These are phyloP conservation scores for Trichonephila inaurata DNA, from an alignment of 1,140 invertebrate species.

Conservation along the genomic window DNA sequence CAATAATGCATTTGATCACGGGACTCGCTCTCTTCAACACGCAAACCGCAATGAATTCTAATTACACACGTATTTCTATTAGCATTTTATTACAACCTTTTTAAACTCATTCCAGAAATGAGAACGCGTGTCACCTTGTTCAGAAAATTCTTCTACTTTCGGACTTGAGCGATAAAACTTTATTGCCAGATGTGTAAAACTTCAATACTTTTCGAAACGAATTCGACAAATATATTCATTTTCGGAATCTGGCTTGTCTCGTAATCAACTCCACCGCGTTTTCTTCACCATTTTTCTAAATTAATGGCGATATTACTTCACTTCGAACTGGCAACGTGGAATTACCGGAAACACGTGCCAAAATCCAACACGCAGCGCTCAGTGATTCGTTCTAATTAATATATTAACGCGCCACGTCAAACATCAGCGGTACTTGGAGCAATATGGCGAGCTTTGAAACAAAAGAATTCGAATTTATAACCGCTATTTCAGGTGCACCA, in stretches of 20 bases:
- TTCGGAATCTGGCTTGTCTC: background rate
- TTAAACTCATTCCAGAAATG: background rate
- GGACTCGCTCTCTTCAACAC: background rate
- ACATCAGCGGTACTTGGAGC: background rate
- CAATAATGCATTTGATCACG: background rate
- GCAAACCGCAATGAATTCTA: background rate
- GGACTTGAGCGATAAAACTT: background rate
- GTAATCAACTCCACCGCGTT: background rate
- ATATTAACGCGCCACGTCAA: slow-evolving; percentile 2
- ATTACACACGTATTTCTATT: background rate
- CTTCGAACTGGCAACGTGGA: background rate
- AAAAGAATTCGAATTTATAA: slow-evolving; percentile 42
- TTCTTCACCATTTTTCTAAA: slow-evolving; percentile 9
- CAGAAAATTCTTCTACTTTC: background rate
- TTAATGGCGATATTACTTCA: background rate
- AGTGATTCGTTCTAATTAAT: slow-evolving; percentile 13
- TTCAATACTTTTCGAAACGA: background rate
- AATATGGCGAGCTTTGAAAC: slow-evolving; percentile 5
- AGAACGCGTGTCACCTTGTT: background rate
- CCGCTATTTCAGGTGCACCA: slow-evolving; percentile 10
- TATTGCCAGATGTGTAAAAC: background rate
- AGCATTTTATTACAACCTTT: background rate
- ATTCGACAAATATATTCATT: background rate
- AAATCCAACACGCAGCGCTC: background rate
- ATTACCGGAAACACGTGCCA: slow-evolving; percentile 4